A percentile compares a stretch with the other conserved stretches of the same genome.
phyloP scores from a whole-genome alignment of 2,888 invertebrate species.

The Sarcophaga subvicina region DNA sequence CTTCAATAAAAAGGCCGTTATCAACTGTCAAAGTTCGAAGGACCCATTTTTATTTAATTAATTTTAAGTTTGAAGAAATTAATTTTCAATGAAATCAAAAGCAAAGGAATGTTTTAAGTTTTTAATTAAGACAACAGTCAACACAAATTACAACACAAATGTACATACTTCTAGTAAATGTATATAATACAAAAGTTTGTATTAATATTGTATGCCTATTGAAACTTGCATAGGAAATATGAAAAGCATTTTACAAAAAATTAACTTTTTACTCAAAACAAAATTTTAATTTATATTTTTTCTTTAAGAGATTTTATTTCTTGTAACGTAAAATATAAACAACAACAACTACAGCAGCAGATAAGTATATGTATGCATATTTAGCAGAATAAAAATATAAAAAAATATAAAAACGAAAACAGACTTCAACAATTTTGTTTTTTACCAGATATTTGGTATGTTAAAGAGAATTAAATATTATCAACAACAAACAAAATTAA shows the following conservation, averaged over 20 bases:
- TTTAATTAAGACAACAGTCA: neutral
- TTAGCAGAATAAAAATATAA: neutral
- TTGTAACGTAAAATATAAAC: neutral
- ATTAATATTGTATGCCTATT: neutral
- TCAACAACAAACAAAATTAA: neutral
- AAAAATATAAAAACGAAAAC: neutral
- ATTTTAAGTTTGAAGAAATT: too few relatives aligned
- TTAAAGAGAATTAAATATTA: slow-evolving; percentile 31
- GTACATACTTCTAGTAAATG: neutral
- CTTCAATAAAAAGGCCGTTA: too few relatives aligned
- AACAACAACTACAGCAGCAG: slow-evolving; percentile 1
- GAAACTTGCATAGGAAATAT: neutral
- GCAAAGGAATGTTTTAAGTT: neutral
- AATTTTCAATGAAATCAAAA: too few relatives aligned
- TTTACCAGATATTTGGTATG: neutral
- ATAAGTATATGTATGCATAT: neutral
- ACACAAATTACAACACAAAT: neutral
- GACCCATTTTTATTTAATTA: too few relatives aligned
- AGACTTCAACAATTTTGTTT: neutral
- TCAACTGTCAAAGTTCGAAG: too few relatives aligned
- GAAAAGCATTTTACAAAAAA: slow-evolving; percentile 41
- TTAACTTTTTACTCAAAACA: neutral
- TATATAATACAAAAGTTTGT: neutral
- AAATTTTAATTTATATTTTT: neutral
- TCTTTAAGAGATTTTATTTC: neutral